Evolutionary conservation across 2,888 invertebrate genomes (phyloP).

Genomic region (Litoditis marina): DNA sequence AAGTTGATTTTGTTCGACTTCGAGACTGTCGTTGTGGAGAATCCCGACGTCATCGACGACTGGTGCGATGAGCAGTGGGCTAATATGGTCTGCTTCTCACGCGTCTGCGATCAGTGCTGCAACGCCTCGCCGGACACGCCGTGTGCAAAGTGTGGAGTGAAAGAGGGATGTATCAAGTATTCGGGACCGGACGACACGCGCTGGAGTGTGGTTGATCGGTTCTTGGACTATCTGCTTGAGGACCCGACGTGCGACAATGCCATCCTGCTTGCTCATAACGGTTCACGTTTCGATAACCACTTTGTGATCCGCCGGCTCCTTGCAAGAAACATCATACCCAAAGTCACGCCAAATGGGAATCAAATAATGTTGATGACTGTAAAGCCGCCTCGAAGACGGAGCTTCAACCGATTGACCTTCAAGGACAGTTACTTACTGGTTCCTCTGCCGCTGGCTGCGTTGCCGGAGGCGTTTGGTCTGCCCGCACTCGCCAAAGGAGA

Average conservation of each 20-base stretch:
- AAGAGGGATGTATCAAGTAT: background rate
- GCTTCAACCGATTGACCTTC: background rate
- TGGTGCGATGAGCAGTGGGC: background rate
- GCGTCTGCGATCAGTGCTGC: background rate
- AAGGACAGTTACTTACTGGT: slow-evolving; percentile 2
- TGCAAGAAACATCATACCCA: background rate
- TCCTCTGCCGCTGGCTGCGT: background rate
- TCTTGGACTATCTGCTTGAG: background rate
- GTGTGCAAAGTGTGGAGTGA: background rate
- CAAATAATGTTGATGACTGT: background rate
- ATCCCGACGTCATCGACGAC: background rate
- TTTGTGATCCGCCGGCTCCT: background rate
- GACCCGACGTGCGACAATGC: background rate
- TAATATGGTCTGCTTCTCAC: background rate
- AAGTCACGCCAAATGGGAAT: background rate
- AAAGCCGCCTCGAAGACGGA: background rate
- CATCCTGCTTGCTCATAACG: slow-evolving; percentile 4
- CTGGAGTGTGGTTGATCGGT: background rate
- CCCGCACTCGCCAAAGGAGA: background rate
- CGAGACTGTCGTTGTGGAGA: slow-evolving; percentile 1
- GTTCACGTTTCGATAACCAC: background rate
- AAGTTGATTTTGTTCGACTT: slow-evolving; percentile 2
- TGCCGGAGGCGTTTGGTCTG: slow-evolving; percentile 3
- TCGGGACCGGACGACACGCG: background rate
- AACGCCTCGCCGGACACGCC: background rate